Base-by-base conservation (phyloP, 2,888 invertebrate genomes). In the Lasioglossum figueresi region DNA sequence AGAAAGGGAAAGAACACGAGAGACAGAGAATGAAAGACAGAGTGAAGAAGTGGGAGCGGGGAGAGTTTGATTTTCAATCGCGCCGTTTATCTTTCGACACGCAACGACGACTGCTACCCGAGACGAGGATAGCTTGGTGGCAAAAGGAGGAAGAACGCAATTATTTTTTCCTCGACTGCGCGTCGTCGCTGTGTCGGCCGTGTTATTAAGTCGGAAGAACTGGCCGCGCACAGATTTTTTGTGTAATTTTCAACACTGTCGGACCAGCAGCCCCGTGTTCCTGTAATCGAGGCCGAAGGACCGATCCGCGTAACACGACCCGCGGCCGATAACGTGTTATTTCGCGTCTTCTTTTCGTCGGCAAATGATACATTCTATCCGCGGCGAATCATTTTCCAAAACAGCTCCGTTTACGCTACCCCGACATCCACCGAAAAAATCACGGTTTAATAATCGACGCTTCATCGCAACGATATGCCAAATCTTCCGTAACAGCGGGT, bases 171-270 rank as follows among this genome's bases (percentile, higher is more conserved):
- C 74, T 27, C 48, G 37, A 68, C 56, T 52, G 40, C 43, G 52
- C 43, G 37, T 68, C 48, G 37, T 68, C 31, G 68, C 16, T 23
- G 4, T 43, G 72, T n/a, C 80, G 80, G 16, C n/a, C 66, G 56
- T 72, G 77, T 80, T 84, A 84, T 83, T 79, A 85, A 83, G 56
- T 76, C 52, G 43, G 52, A 34, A 68, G 76, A 56, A 27, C 31
- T 19, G 10, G 52, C 12, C n/a, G 23, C 31, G 43, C 68, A 37
- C 12, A 43, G 68, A 70, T 70, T 82, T 75, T 82, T 71, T 75
- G 48, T 48, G 75, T n/a, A 76, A 82, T 76, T 66, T 82, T 45
- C 31, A 82, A 75, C 40, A 2, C 2, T 43, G 82, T 70, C 27
- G 14, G 10, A 31, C 0, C 70, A n/a, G n/a, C 34, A 31, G 37